A percentile compares a stretch with the other conserved stretches of the same genome.
Evolutionary conservation across 37 sponge, comb jelly and placozoan genomes (phyloP).

Genomic region (Lycopodina hypogea): DNA sequence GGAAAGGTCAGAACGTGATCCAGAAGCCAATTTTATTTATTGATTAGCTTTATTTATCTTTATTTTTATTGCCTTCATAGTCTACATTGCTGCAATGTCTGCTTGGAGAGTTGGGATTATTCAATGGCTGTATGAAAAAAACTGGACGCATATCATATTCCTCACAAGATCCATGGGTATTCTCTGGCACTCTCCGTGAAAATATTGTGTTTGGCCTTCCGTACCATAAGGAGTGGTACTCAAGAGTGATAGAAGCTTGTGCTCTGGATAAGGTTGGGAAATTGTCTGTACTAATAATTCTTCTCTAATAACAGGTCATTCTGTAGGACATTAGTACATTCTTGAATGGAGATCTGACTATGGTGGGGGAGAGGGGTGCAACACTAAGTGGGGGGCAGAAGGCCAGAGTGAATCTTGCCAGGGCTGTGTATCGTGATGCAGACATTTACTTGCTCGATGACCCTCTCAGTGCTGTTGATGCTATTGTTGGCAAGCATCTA

Average conservation of each 20-base stretch:
- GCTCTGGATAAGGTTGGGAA: conserved; percentile 54
- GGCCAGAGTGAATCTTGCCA: conserved; percentile 87
- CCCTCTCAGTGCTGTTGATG: conserved; percentile 87
- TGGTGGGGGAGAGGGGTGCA: conserved; percentile 88
- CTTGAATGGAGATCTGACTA: conserved; percentile 79
- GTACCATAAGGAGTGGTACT: conserved; percentile 33
- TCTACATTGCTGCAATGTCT: conserved; percentile 64
- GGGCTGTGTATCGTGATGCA: conserved; percentile 73
- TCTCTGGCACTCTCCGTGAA: conserved; percentile 67
- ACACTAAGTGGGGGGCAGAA: conserved; percentile 97
- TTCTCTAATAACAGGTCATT: not conserved
- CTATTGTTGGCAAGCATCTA: conserved; percentile 66
- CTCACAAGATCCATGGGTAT: conserved; percentile 78
- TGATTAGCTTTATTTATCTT: not conserved
- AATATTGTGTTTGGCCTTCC: conserved; percentile 67
- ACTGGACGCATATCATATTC: conserved; percentile 57
- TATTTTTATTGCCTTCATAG: conserved; percentile 11
- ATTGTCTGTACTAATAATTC: not conserved
- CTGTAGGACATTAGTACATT: conserved; percentile 66
- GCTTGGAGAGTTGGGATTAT: conserved; percentile 47
- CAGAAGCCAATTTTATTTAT: not conserved
- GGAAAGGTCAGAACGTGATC: conserved; percentile 49
- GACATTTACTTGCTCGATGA: conserved; percentile 84
- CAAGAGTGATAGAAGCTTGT: conserved; percentile 55
- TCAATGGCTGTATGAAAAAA: conserved; percentile 36